These are phyloP conservation scores for Gymnogyps californianus DNA, from an alignment of 2,113 vertebrate genomes.

Conservation along the genomic window DNA sequence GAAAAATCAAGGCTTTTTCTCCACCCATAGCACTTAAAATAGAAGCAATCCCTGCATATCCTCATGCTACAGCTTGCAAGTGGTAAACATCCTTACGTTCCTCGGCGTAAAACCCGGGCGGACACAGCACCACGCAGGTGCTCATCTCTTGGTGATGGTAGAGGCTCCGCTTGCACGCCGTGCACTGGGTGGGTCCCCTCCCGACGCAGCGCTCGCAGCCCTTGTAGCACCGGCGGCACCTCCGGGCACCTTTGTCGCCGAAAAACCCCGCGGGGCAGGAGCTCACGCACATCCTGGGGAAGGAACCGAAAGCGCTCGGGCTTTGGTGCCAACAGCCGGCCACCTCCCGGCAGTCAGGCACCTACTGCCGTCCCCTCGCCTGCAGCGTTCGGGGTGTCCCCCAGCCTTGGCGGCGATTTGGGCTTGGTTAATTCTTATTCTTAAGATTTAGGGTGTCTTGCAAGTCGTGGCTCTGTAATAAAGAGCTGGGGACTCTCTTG, in stretches of 20 bases:
- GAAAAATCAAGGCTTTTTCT: background rate
- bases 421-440: background rate
- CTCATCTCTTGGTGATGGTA: conserved; percentile 75
- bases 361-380: fast-evolving
- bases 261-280: conserved; percentile 82
- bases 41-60: background rate
- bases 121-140: conserved; percentile 76
- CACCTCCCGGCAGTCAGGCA: background rate
- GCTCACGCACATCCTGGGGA: conserved; percentile 83
- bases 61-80: background rate
- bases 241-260: conserved; percentile 67
- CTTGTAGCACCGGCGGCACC: conserved; percentile 81
- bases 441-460: background rate
- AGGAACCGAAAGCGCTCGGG: fast-evolving
- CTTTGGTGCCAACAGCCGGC: background rate
- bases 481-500: fast-evolving
- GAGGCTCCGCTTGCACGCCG: conserved; percentile 78
- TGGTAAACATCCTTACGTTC: conserved; percentile 76
- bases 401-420: background rate
- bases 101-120: conserved; percentile 72
- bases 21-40: background rate
- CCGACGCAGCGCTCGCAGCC: conserved; percentile 84
- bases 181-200: conserved; percentile 69
- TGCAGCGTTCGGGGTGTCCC: fast-evolving
- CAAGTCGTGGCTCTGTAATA: background rate